Base-by-base conservation (phyloP, 2,888 invertebrate species). In the Cenopis cana region DNA sequence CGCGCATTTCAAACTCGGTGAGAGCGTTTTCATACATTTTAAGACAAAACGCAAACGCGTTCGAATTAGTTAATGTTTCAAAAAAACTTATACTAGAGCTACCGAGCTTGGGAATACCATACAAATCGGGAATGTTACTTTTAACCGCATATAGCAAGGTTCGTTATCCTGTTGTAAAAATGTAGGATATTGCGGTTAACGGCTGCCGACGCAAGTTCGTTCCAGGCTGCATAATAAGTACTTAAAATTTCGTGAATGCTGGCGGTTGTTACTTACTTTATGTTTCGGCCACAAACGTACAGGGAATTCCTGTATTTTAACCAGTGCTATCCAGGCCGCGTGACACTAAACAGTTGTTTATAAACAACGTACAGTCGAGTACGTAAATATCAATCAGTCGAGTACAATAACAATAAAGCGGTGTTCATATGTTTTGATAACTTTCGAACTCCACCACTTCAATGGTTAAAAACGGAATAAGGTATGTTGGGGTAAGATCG, bases 231-330 rank as follows among this genome's bases (percentile, higher is more conserved):
- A 76, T 71, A 74, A 76, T 74, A 71, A 71, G 66, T 67, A 70
- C 74, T 75, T 74, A 74, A 77, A 77, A 76, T 76, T 76, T 77
- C 69, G 56, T 73, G 76, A 75, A 78, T 76, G 74, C 74, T 67
- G 74, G 72, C 73, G 64, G 72, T 71, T 69, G 46, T 60, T 55
- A 59, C 68, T 65, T 70, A 66, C 73, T 81, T 76, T 78, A 76
- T 76, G 81, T 80, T 81, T 79, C 79, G 77, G 70, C 73, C 74
- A 73, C 77, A 77, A 76, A 76, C 76, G 77, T 72, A 69, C 64
- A 24, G 65, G 52, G 38, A 69, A 61, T 50, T 68, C 20, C 18
- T 46, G n/a, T 54, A 56, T 20, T 49, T 68, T 20, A 50, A 50
- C 36, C 29, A 54, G 38, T 38, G 11, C 36, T 52, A 38, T 46